These are phyloP conservation scores for Trematocara stigmaticum DNA, from an alignment of 2,113 vertebrate species.

Conservation along the genomic window DNA sequence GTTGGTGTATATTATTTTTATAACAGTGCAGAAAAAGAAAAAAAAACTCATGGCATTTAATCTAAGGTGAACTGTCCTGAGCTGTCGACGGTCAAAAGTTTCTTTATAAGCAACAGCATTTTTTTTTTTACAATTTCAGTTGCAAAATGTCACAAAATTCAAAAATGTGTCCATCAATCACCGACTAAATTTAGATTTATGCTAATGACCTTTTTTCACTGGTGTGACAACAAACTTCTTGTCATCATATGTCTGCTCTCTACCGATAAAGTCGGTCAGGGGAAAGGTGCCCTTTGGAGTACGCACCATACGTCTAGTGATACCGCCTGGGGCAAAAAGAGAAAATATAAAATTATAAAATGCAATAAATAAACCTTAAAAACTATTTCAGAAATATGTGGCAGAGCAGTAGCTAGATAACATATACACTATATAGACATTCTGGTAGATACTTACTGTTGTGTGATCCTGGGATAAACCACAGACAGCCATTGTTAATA, in stretches of 20 bases:
- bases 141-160: neutral
- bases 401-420: neutral
- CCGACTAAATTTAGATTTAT: neutral
- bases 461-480: constrained; percentile 94
- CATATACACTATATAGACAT: neutral
- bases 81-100: neutral
- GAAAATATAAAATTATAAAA: neutral
- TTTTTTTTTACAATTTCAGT: neutral
- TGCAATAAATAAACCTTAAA: neutral
- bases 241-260: constrained; percentile 69
- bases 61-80: neutral
- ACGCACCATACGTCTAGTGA: constrained; percentile 84
- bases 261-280: constrained; percentile 78
- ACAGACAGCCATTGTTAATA: constrained; percentile 85
- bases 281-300: constrained; percentile 67
- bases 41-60: neutral
- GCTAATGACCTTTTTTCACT: constrained; percentile 81
- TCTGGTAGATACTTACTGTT: constrained; percentile 69
- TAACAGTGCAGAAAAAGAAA: neutral
- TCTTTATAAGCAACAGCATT: neutral
- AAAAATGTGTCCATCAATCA: neutral
- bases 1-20: neutral
- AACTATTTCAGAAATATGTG: neutral
- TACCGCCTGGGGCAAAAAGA: constrained; percentile 68
- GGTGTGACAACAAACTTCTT: constrained; percentile 78